Percentiles rank a stretch among this genome's conserved stretches.
These are phyloP conservation scores for Philaethria dido DNA, from an alignment of 2,888 invertebrate species.

Conservation along the genomic window DNA sequence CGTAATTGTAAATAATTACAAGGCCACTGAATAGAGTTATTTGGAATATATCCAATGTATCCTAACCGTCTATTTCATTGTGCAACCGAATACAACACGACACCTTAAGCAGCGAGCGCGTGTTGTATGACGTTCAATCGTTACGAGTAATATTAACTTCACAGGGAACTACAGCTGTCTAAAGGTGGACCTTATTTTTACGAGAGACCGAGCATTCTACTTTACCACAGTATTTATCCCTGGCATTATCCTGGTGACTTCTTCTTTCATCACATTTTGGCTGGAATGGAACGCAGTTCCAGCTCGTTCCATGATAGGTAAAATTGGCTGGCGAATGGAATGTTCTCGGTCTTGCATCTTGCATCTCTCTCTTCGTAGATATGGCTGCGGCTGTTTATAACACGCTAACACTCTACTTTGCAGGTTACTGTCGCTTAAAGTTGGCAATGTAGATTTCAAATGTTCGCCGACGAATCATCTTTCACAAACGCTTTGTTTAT, in stretches of 20 bases:
- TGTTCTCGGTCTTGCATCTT: conserved; percentile 70
- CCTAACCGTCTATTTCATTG: conserved; percentile 51
- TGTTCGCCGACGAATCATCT: conserved; percentile 44
- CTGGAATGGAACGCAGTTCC: conserved; percentile 96
- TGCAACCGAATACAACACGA: conserved; percentile 42
- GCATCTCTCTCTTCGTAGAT: conserved; percentile 68
- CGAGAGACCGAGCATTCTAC: conserved; percentile 94
- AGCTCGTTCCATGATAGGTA: conserved; percentile 95
- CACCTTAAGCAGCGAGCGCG: conserved; percentile 15
- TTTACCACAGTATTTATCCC: conserved; percentile 96
- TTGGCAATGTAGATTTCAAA: conserved; percentile 57
- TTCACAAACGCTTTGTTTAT: conserved; percentile 52
- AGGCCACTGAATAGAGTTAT: conserved; percentile 84
- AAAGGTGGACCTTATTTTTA: conserved; percentile 93
- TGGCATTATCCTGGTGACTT: conserved; percentile 94
- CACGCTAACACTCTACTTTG: conserved; percentile 69
- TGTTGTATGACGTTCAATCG: conserved; percentile 47
- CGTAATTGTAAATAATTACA: conserved; percentile 67
- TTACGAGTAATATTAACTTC: conserved; percentile 72
- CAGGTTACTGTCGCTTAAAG: conserved; percentile 65
- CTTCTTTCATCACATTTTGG: conserved; percentile 95
- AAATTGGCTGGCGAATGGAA: conserved; percentile 74
- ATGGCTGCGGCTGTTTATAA: conserved; percentile 74
- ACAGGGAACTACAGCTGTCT: conserved; percentile 95
- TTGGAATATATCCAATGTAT: conserved; percentile 64